Evolutionary conservation across 2,113 vertebrate species (phyloP), one percentile per base, ranked within the genome.

Genomic region (Mohoua ochrocephala): DNA sequence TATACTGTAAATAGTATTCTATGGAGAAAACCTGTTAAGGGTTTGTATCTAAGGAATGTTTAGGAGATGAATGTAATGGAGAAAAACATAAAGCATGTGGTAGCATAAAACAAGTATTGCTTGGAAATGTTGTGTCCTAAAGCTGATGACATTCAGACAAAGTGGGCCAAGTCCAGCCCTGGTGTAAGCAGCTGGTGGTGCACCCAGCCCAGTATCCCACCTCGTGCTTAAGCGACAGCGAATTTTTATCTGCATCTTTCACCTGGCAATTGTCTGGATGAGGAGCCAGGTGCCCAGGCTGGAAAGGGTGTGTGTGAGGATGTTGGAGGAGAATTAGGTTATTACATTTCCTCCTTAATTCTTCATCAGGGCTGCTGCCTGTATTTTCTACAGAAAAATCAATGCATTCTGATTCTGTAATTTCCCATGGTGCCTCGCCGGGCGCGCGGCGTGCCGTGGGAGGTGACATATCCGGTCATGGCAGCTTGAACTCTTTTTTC

Each of bases 321-420:
- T 50, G 63, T 52, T 95, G 95, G 93, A 97, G 95, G 94, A 98
- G 97, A 98, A 97, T 96, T 95, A 97, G 96, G 97, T 98, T 98
- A 98, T 97, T 97, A 95, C 91, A 73, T 97, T 98, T 98, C 96
- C 96, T 96, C 95, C 89, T 98, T 98, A 97, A 98, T 98, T 98
- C 98, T 98, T 98, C 96, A 97, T 98, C 97, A 96, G 97, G 95
- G 95, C 97, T 91, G 96, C 96, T 1, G 97, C 97, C 97, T 96
- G 84, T 86, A 93, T 98, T 96, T 97, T 96, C 98, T 97, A 87
- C 97, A 83, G 95, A 98, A 99, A 97, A 99, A 99, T 99, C 99
- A 98, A 99, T 99, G 99, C 97, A 95, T 98, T 99, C 98, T 98
- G 98, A 98, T 98, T 98, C 98, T 95, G 96, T 99, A 98, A 99